Conservation (phyloP, 2,888 invertebrate genomes). For the Euplagia quadripunctaria region DNA sequence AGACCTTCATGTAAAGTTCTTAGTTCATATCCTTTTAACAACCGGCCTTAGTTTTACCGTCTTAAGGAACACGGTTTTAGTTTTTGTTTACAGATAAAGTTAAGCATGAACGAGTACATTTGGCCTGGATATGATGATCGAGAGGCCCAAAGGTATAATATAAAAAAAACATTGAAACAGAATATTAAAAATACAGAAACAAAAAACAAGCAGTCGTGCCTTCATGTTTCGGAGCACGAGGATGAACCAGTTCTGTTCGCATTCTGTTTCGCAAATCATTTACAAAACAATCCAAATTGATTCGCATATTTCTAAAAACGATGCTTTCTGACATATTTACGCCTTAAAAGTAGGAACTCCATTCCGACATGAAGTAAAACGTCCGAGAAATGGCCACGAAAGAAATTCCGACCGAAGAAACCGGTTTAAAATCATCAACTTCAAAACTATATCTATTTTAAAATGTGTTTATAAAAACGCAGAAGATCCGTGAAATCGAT, state of each 20-base stretch:
- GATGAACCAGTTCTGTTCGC: constrained; percentile 40
- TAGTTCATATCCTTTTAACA: neutral
- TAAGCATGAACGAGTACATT: neutral
- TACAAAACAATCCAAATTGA: constrained; percentile 31
- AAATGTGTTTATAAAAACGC: constrained; percentile 31
- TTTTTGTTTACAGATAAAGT: neutral
- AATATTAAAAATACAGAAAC: constrained; percentile 12
- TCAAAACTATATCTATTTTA: constrained; percentile 26
- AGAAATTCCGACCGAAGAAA: constrained; percentile 22
- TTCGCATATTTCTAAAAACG: constrained; percentile 23
- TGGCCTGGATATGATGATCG: neutral
- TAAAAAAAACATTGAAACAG: constrained; percentile 15
- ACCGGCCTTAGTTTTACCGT: constrained; percentile 7
- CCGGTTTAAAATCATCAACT: constrained; percentile 29
- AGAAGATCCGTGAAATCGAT: constrained; percentile 42
- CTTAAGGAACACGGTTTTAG: neutral
- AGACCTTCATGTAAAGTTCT: neutral
- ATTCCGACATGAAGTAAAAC: constrained; percentile 22
- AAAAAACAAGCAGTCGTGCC: constrained; percentile 19
- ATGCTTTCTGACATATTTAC: constrained; percentile 17
- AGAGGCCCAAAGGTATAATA: constrained; percentile 11
- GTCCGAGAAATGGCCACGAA: constrained; percentile 15
- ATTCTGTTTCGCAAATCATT: constrained; percentile 30
- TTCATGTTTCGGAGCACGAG: constrained; percentile 20
- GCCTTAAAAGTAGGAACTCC: constrained; percentile 18